Percentiles rank a stretch among this genome's conserved stretches.
These are phyloP conservation scores for Thomomys bottae DNA, from an alignment of 2,113 vertebrate genomes.

Conservation along the genomic window DNA sequence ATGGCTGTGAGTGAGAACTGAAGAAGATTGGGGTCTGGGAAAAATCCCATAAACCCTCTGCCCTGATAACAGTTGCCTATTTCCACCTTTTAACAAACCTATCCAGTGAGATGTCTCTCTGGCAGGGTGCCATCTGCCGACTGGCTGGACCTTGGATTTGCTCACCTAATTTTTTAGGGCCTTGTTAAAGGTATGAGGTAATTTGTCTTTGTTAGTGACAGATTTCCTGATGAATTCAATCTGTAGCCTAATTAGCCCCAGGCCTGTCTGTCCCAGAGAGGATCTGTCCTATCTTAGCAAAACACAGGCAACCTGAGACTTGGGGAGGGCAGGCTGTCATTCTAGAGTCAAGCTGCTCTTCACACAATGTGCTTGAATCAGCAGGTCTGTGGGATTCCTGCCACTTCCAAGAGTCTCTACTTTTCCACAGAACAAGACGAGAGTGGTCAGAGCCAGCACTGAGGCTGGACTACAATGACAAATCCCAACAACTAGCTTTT, in stretches of 20 bases:
- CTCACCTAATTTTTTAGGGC: constrained; percentile 81
- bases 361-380: constrained; percentile 36
- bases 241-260: constrained; percentile 74
- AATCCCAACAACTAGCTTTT: constrained; percentile 11
- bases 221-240: constrained; percentile 72
- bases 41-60: neutral
- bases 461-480: constrained; percentile 10
- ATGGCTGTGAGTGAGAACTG: neutral
- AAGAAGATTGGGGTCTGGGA: neutral
- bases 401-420: neutral
- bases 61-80: neutral
- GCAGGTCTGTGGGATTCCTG: neutral
- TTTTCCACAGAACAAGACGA: constrained; percentile 50
- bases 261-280: constrained; percentile 71
- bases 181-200: constrained; percentile 71
- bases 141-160: constrained; percentile 52
- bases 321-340: neutral
- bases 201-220: constrained; percentile 77
- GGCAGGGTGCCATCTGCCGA: constrained; percentile 61
- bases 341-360: constrained; percentile 13
- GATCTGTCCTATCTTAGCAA: constrained; percentile 75
- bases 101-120: neutral
- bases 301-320: constrained; percentile 57
- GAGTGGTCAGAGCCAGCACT: neutral
- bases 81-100: constrained; percentile 2